Base-by-base conservation (phyloP, 1,140 invertebrate genomes). In the Nephila pilipes region DNA sequence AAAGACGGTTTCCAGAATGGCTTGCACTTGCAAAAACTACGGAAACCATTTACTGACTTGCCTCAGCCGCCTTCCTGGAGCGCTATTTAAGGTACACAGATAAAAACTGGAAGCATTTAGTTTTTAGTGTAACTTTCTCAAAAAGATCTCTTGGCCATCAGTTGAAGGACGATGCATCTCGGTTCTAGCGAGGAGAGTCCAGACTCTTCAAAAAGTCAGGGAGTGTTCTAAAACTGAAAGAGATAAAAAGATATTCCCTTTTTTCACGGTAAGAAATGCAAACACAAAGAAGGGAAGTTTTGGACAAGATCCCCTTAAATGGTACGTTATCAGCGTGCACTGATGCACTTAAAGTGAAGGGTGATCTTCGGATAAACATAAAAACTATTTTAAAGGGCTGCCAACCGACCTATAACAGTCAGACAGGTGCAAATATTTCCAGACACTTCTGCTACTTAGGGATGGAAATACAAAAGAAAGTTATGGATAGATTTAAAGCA, bases 91-190 rank as follows among this genome's bases (percentile, higher is more conserved):
- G 75, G 88, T 57, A 60, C 85, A 36, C 46, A 79, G 88, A 90
- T 80, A 90, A 90, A 88, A 90, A 57, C 29, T 60, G 69, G 69
- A 32, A 75, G 69, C 18, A 75, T 75, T 75, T 36, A 87, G 58
- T 54, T 60, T 87, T 87, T 87, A 87, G 36, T 58, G 57, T 36
- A 58, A 60, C 83, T 88, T 69, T 46, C 87, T 69, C 38, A 25
- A 69, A 57, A 75, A 88, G 87, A 88, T 60, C 83, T 60, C 38
- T 54, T 88, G 87, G 38, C 87, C 87, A 88, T 88, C 87, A 88
- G 29, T 20, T 75, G 87, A 36, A 65, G 36, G 38, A 85, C 29
- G 83, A 25, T 85, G 32, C 57, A 36, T 32, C 54, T 20, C 8
- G 22, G 25, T 5, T 85, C 38, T n/a, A n/a, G 22, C 18, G 54